Evolutionary conservation across 2,113 vertebrate species (phyloP).

Genomic region (Saccopteryx leptura): DNA sequence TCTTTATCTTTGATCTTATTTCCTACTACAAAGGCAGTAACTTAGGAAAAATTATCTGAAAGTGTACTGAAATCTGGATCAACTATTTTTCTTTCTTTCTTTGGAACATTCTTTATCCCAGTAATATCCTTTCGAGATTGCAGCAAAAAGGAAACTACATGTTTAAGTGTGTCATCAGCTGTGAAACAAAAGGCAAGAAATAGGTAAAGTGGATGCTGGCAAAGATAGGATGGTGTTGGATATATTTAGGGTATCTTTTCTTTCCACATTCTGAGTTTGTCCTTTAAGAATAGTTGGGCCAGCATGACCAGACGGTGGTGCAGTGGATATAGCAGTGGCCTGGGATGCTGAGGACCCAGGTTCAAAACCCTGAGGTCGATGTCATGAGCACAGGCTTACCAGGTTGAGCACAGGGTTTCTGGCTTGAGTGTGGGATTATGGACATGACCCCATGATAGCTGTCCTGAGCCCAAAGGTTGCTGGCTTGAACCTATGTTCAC

Average conservation of each 20-base stretch:
- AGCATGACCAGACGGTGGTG: too few species aligned
- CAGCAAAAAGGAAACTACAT: background rate
- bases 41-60: background rate
- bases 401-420: too few species aligned
- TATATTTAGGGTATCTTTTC: constrained; percentile 36
- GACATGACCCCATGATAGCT: too few species aligned
- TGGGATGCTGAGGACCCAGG: too few species aligned
- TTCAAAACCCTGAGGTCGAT: too few species aligned
- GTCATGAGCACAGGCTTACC: too few species aligned
- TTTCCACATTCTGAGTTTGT: constrained; percentile 31
- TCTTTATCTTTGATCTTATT: constrained; percentile 35
- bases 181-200: background rate
- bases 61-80: background rate
- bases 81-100: constrained; percentile 7
- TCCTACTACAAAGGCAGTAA: background rate
- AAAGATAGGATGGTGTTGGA: background rate
- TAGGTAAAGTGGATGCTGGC: background rate
- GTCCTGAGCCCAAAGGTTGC: too few species aligned
- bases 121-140: background rate
- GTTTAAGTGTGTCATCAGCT: background rate
- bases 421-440: too few species aligned
- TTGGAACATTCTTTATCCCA: constrained; percentile 44
- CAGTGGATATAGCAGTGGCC: too few species aligned
- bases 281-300: background rate
- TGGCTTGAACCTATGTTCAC: too few species aligned